Percentiles rank a stretch among this genome's conserved stretches.
These are phyloP conservation scores for Drosophila recens DNA, from an alignment of 2,888 invertebrate genomes.

Conservation along the genomic window DNA sequence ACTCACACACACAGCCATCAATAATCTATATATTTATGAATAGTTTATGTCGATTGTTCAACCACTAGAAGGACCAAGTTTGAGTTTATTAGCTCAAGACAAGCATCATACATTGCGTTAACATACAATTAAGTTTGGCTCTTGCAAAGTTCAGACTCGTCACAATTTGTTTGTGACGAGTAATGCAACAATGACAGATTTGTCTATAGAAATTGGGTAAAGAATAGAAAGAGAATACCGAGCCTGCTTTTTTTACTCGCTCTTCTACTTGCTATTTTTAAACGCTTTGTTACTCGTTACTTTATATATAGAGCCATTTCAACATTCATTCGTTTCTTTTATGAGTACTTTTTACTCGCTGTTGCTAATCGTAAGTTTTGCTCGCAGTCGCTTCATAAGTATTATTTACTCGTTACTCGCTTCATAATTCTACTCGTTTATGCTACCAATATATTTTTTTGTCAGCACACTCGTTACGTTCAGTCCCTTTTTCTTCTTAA, in stretches of 20 bases:
- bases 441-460: neutral
- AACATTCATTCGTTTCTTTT: no score
- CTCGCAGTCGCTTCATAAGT: neutral
- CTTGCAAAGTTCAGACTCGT: neutral
- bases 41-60: conserved; percentile 32
- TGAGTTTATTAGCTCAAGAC: conserved; percentile 15
- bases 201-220: neutral
- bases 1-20: conserved; percentile 6
- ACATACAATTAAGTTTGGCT: conserved; percentile 9
- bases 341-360: no score
- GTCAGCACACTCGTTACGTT: neutral
- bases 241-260: no score
- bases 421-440: neutral
- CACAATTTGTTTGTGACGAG: neutral
- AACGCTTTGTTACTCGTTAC: neutral
- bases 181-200: neutral
- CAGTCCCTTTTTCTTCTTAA: neutral
- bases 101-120: conserved; percentile 9
- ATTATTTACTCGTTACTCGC: neutral
- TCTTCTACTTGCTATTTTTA: neutral
- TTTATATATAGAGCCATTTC: neutral
- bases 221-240: no score
- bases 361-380: no score
- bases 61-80: conserved; percentile 8
- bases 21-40: conserved; percentile 31